These are phyloP conservation scores for Scartelaos histophorus DNA, from an alignment of 2,113 vertebrate genomes.

Conservation along the genomic window DNA sequence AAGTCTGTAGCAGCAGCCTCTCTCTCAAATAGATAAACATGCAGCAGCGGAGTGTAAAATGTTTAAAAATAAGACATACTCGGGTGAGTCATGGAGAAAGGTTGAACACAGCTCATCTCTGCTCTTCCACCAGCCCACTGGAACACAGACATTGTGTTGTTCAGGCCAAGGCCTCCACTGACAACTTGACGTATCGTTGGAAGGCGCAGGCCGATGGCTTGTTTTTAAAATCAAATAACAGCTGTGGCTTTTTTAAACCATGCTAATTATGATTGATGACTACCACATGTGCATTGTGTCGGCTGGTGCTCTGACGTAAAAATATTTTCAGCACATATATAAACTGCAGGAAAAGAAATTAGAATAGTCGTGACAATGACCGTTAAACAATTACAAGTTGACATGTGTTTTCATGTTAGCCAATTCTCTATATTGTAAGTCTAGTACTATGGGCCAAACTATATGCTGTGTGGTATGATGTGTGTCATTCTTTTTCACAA, in stretches of 20 bases:
- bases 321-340: conserved; percentile 75
- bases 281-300: conserved; percentile 79
- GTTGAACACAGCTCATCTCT: conserved; percentile 62
- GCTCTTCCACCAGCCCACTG: conserved; percentile 63
- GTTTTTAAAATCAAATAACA: conserved; percentile 81
- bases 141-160: conserved; percentile 65
- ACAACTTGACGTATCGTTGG: conserved; percentile 77
- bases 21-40: conserved; percentile 68
- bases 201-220: conserved; percentile 69
- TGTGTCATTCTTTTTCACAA: conserved; percentile 67
- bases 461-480: conserved; percentile 62
- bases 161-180: conserved; percentile 77
- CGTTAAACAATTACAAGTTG: conserved; percentile 48
- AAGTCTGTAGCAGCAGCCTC: conserved; percentile 59
- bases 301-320: conserved; percentile 69
- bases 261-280: conserved; percentile 81
- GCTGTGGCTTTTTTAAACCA: conserved; percentile 80
- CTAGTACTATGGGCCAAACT: conserved; percentile 46
- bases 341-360: conserved; percentile 60
- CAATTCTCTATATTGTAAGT: conserved; percentile 32
- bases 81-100: conserved; percentile 66
- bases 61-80: conserved; percentile 72
- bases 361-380: conserved; percentile 33
- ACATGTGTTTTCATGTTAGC: conserved; percentile 29
- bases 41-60: conserved; percentile 57